These are phyloP conservation scores for Sebastes wilsoni DNA, from an alignment of 2,797 vertebrate genomes.

Conservation along the genomic window DNA sequence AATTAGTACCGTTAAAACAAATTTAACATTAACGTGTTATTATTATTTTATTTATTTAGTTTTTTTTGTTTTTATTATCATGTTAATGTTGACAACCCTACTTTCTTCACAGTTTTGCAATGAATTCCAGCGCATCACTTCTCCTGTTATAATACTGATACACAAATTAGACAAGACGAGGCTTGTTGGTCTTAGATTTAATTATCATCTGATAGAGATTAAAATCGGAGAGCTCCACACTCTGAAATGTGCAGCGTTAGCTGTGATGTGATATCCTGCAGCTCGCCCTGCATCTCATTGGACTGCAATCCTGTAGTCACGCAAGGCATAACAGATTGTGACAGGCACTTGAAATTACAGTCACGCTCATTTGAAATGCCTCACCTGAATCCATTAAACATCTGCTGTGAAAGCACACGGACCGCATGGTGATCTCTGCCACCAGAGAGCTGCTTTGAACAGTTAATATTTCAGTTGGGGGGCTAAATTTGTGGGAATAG, in stretches of 20 bases:
- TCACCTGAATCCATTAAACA: conserved; percentile 70
- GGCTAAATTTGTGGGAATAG: conserved; percentile 49
- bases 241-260: conserved; percentile 22
- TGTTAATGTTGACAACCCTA: too few relatives aligned
- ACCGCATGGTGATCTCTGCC: conserved; percentile 62
- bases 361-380: conserved; percentile 59
- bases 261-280: conserved; percentile 48
- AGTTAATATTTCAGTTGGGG: conserved; percentile 66
- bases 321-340: conserved; percentile 54
- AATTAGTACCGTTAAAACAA: too few relatives aligned
- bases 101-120: neutral
- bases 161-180: conserved; percentile 57
- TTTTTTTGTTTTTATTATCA: too few relatives aligned
- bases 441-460: conserved; percentile 59
- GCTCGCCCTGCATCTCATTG: conserved; percentile 42
- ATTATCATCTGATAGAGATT: conserved; percentile 42
- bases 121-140: conserved; percentile 22
- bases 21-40: too few relatives aligned
- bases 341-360: conserved; percentile 66
- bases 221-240: conserved; percentile 17
- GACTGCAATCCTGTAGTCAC: conserved; percentile 44
- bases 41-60: too few relatives aligned
- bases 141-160: conserved; percentile 23
- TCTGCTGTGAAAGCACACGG: conserved; percentile 41
- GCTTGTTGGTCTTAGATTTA: conserved; percentile 30